These are phyloP conservation scores for Coregonus clupeaformis DNA, from an alignment of 2,113 vertebrate genomes.

Conservation along the genomic window DNA sequence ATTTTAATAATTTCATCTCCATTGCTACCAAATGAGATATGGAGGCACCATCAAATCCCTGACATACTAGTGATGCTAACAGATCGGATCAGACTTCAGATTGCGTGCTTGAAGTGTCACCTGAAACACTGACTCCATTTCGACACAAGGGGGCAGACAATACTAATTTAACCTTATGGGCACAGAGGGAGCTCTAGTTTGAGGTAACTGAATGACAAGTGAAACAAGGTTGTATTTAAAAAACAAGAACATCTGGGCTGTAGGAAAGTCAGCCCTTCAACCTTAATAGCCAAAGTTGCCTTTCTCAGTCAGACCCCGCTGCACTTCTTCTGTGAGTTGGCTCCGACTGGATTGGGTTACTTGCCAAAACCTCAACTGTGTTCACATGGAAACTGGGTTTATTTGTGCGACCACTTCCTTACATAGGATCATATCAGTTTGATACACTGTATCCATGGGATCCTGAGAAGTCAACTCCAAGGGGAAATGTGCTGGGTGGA, in stretches of 20 bases:
- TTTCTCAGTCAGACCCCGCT: neutral
- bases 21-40: too few relatives aligned
- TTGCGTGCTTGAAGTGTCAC: too few relatives aligned
- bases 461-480: constrained; percentile 12
- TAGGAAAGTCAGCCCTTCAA: too few relatives aligned
- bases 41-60: too few relatives aligned
- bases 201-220: neutral
- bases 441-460: neutral
- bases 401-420: constrained; percentile 32
- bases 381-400: constrained; percentile 20
- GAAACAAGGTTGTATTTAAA: neutral
- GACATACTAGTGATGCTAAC: too few relatives aligned
- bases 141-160: constrained; percentile 59
- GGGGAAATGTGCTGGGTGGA: constrained; percentile 48
- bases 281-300: neutral
- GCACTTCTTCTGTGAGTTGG: neutral
- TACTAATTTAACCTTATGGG: constrained; percentile 16
- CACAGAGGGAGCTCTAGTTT: neutral
- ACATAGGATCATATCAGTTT: constrained; percentile 22
- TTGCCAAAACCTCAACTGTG: constrained; percentile 31
- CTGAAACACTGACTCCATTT: neutral
- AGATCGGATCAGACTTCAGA: too few relatives aligned
- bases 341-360: constrained; percentile 13
- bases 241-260: too few relatives aligned
- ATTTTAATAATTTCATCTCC: too few relatives aligned